These are phyloP conservation scores for Tenthredo livida DNA, from an alignment of 2,888 invertebrate genomes.

Conservation along the genomic window DNA sequence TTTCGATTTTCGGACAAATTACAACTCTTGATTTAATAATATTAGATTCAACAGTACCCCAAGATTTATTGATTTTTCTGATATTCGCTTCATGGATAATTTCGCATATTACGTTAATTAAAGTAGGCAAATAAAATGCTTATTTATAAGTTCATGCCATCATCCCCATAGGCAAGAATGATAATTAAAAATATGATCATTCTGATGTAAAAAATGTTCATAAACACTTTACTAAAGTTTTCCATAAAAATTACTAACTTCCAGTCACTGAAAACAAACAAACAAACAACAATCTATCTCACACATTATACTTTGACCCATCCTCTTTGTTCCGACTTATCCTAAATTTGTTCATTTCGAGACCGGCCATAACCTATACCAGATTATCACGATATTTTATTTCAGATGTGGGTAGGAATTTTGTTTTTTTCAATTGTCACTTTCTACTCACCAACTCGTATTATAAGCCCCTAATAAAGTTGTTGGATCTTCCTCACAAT, in stretches of 20 bases:
- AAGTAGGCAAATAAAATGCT: not conserved
- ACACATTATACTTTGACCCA: not conserved
- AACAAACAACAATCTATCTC: slow-evolving; percentile 6
- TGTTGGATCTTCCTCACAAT: not conserved
- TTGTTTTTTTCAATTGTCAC: not conserved
- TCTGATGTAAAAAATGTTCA: not conserved
- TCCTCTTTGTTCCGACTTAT: not conserved
- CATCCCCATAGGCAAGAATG: not conserved
- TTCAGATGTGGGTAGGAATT: not conserved
- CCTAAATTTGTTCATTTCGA: not conserved
- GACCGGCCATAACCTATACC: not conserved
- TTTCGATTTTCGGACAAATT: not conserved
- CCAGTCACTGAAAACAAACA: not conserved
- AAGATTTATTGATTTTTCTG: slow-evolving; percentile 33
- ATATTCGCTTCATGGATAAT: slow-evolving; percentile 13
- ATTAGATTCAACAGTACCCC: slow-evolving; percentile 12
- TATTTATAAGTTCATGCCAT: not conserved
- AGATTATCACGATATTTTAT: not conserved
- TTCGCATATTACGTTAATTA: not conserved
- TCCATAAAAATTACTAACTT: not conserved
- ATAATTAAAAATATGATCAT: not conserved
- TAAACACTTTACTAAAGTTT: not conserved
- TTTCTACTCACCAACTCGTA: slow-evolving; percentile 32
- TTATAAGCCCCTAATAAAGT: not conserved
- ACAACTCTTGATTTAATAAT: not conserved